These are phyloP conservation scores for Choreutis nemorana DNA, from an alignment of 2,888 invertebrate species.

Conservation along the genomic window DNA sequence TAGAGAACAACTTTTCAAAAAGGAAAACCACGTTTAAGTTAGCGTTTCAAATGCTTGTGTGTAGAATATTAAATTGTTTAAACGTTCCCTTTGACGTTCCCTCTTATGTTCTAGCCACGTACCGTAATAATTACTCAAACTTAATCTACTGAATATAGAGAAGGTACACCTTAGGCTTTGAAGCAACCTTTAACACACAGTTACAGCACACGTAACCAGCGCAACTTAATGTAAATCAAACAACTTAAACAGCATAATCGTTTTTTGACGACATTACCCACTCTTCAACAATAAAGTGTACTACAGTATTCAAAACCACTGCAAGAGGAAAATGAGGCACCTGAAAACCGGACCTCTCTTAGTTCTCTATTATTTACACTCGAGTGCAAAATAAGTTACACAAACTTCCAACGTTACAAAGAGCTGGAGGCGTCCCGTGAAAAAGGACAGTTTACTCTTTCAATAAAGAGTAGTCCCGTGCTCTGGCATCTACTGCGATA, in stretches of 20 bases:
- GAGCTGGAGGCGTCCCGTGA: conserved; percentile 47
- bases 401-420: conserved; percentile 46
- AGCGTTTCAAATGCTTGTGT: conserved; percentile 59
- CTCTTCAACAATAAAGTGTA: too few species aligned
- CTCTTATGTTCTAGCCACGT: conserved; percentile 36
- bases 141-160: too few species aligned
- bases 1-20: conserved; percentile 58
- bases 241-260: too few species aligned
- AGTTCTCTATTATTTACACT: conserved; percentile 50
- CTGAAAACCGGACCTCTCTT: conserved; percentile 39
- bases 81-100: conserved; percentile 55
- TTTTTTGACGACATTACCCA: too few species aligned
- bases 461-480: conserved; percentile 49
- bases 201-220: too few species aligned
- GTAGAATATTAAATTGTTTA: conserved; percentile 65
- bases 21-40: conserved; percentile 58
- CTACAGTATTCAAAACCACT: conserved; percentile 35
- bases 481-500: conserved; percentile 38
- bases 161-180: conserved; percentile 1
- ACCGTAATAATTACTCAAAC: conserved; percentile 50
- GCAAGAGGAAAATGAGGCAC: conserved; percentile 25
- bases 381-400: conserved; percentile 48
- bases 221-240: too few species aligned
- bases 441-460: conserved; percentile 63
- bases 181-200: neutral